phyloP scores from a whole-genome alignment of 2,113 vertebrate species.

The Myanophis thanlyinensis region DNA sequence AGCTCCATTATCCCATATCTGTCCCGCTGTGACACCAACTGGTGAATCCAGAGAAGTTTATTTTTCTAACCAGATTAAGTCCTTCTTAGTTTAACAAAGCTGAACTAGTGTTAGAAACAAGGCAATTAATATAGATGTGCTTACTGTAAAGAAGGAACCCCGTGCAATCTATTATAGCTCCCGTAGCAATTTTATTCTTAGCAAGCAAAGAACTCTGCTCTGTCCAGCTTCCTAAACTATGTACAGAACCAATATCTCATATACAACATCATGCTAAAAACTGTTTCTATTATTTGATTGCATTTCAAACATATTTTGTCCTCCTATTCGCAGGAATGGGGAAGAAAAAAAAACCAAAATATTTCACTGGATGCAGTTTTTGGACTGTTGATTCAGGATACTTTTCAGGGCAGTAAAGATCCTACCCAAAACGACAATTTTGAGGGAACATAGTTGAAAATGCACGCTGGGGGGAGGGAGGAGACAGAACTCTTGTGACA shows the following conservation, averaged over 20 bases:
- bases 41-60: not conserved
- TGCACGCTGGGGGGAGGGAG: conserved; percentile 50
- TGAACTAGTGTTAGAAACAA: not conserved
- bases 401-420: not conserved
- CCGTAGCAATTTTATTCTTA: not conserved
- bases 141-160: too few species aligned
- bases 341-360: not conserved
- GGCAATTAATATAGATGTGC: not conserved
- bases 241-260: not conserved
- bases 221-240: not conserved
- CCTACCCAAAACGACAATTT: not conserved
- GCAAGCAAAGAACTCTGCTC: not conserved
- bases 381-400: not conserved
- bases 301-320: not conserved
- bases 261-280: not conserved
- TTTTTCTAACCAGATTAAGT: not conserved
- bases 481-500: conserved; percentile 39
- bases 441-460: conserved; percentile 47
- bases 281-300: not conserved
- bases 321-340: too few species aligned
- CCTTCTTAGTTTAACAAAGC: not conserved
- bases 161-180: not conserved
- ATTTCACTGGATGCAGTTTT: not conserved
- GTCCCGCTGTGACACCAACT: too few species aligned
- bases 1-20: too few species aligned